phyloP scores from a whole-genome alignment of 2,888 invertebrate genomes.

The Cheilosia grossa region DNA sequence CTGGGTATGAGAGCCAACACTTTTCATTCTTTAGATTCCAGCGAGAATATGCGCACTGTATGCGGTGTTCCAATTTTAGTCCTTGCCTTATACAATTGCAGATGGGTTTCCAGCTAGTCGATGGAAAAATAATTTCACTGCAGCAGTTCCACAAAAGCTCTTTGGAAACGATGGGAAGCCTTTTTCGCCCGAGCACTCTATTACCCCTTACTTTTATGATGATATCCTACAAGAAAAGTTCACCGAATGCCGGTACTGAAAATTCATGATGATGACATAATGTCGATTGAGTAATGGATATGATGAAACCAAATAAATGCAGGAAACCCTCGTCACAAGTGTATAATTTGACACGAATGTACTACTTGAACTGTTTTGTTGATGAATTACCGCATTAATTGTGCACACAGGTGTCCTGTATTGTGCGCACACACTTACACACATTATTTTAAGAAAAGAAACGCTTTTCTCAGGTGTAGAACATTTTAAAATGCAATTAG shows the following conservation, averaged over 20 bases:
- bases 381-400: conserved; percentile 1
- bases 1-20: conserved; percentile 35
- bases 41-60: conserved; percentile 53
- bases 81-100: conserved; percentile 67
- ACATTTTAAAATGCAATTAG: too few relatives aligned
- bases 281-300: conserved; percentile 72
- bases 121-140: conserved; percentile 73
- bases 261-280: conserved; percentile 72
- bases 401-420: conserved; percentile 12
- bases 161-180: conserved; percentile 40
- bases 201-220: conserved; percentile 56
- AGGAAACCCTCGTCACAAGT: conserved; percentile 27
- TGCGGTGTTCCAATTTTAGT: conserved; percentile 55
- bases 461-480: too few relatives aligned
- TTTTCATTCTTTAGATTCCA: conserved; percentile 38
- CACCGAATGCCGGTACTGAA: conserved; percentile 70
- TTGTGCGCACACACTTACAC: not conserved
- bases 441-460: not conserved
- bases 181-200: conserved; percentile 52
- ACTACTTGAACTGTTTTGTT: conserved; percentile 23
- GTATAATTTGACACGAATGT: conserved; percentile 2
- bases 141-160: conserved; percentile 68
- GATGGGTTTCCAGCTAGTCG: conserved; percentile 63
- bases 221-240: conserved; percentile 62
- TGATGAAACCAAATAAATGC: conserved; percentile 70